Conservation (phyloP, 2,113 vertebrate species). For the Rutilus rutilus region DNA sequence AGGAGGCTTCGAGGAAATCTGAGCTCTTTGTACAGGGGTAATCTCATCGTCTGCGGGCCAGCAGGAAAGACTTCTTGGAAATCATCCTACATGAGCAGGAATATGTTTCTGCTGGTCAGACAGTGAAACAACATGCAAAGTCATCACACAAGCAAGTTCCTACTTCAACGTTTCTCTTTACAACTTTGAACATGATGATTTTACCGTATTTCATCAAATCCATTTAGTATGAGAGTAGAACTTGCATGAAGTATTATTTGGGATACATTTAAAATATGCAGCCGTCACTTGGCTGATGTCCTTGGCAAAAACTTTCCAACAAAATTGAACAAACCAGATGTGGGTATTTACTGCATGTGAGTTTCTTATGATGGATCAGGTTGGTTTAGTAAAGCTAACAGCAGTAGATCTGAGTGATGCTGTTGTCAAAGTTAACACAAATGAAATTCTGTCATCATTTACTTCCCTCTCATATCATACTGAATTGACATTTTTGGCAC, state of each 20-base stretch:
- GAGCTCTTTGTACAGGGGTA: conserved; percentile 57
- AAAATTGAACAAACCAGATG: not conserved
- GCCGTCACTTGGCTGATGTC: no score
- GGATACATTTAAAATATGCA: no score
- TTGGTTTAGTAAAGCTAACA: conserved; percentile 54
- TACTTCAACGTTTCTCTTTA: not conserved
- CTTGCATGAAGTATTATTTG: no score
- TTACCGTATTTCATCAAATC: no score
- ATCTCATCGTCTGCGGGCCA: conserved; percentile 49
- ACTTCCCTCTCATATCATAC: not conserved
- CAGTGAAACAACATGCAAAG: not conserved
- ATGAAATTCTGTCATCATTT: not conserved
- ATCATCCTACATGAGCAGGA: conserved; percentile 19
- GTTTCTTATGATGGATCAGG: conserved; percentile 26
- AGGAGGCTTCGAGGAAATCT: conserved; percentile 62
- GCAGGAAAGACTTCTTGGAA: conserved; percentile 20
- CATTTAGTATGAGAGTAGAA: no score
- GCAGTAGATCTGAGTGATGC: conserved; percentile 29
- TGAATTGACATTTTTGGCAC: not conserved
- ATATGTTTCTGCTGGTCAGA: not conserved
- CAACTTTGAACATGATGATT: not conserved
- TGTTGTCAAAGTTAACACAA: not conserved
- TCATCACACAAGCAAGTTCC: not conserved
- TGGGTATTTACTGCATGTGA: not conserved
- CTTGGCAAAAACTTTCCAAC: not conserved